A percentile compares a stretch with the other conserved stretches of the same genome.
These are phyloP conservation scores for Sarcophaga peregrina DNA, from an alignment of 1,140 invertebrate species.

Conservation along the genomic window DNA sequence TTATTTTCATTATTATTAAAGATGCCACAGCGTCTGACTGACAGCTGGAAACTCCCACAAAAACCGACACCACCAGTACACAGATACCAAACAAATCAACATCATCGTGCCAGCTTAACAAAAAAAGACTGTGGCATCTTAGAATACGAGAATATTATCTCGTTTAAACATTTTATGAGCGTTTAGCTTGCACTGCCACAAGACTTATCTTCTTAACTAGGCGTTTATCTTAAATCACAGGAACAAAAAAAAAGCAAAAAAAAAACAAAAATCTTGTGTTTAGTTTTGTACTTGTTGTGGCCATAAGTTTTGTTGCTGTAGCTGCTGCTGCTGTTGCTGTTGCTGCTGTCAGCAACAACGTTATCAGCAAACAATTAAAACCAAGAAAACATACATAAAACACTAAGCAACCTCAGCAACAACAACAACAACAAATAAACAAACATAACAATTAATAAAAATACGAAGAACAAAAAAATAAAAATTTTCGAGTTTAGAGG, in stretches of 20 bases:
- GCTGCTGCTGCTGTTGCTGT: background rate
- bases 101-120: background rate
- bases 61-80: background rate
- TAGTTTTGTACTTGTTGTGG: background rate
- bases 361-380: slow-evolving; percentile 41
- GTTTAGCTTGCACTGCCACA: background rate
- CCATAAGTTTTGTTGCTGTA: background rate
- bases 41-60: slow-evolving; percentile 38
- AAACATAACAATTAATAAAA: slow-evolving; percentile 36
- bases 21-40: slow-evolving; percentile 39
- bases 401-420: background rate
- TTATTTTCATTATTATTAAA: slow-evolving; percentile 31
- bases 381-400: slow-evolving; percentile 30
- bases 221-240: slow-evolving; percentile 9
- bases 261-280: too few relatives aligned
- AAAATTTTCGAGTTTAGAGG: background rate
- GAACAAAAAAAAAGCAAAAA: too few relatives aligned
- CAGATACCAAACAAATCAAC: background rate
- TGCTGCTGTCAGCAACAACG: slow-evolving; percentile 33
- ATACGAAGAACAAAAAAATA: too few relatives aligned
- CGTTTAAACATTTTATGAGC: background rate
- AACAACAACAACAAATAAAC: slow-evolving; percentile 23
- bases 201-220: slow-evolving; percentile 20
- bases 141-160: background rate
- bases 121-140: too few relatives aligned